Percentiles rank a stretch among this genome's conserved stretches.
Conservation (phyloP, 2,797 vertebrate genomes). For the Ptychobarbus kaznakovi region DNA sequence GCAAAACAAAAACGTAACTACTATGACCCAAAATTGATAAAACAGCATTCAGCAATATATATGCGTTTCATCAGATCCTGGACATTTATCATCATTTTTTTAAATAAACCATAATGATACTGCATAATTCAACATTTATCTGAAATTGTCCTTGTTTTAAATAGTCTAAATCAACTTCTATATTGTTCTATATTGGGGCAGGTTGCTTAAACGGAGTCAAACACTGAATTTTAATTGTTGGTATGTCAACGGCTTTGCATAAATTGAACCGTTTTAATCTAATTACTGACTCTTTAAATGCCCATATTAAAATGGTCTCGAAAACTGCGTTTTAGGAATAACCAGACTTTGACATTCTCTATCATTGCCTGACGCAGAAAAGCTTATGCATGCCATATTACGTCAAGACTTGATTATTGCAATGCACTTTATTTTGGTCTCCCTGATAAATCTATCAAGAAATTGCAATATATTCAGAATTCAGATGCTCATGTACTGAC, state of each 20-base stretch:
- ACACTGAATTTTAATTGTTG: not conserved
- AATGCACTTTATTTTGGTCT: not conserved
- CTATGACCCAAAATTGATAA: not conserved
- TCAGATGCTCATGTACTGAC: not conserved
- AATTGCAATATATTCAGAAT: not conserved
- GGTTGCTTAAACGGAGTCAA: too few relatives aligned
- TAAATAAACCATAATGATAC: not conserved
- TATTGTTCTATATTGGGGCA: not conserved
- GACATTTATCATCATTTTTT: not conserved
- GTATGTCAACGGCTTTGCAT: not conserved
- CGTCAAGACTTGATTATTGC: not conserved
- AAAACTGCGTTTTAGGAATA: not conserved
- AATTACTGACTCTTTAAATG: too few relatives aligned
- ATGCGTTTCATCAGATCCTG: not conserved
- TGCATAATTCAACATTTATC: not conserved
- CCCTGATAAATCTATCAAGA: not conserved
- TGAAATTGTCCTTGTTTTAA: not conserved
- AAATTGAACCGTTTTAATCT: not conserved
- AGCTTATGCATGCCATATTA: not conserved
- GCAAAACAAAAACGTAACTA: slow-evolving; percentile 9
- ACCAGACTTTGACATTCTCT: too few relatives aligned
- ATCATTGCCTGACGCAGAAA: not conserved
- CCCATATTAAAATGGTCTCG: too few relatives aligned
- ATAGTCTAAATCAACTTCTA: not conserved
- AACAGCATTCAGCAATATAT: not conserved